phyloP scores from a whole-genome alignment of 2,113 vertebrate species.

The Platysternon megacephalum region DNA sequence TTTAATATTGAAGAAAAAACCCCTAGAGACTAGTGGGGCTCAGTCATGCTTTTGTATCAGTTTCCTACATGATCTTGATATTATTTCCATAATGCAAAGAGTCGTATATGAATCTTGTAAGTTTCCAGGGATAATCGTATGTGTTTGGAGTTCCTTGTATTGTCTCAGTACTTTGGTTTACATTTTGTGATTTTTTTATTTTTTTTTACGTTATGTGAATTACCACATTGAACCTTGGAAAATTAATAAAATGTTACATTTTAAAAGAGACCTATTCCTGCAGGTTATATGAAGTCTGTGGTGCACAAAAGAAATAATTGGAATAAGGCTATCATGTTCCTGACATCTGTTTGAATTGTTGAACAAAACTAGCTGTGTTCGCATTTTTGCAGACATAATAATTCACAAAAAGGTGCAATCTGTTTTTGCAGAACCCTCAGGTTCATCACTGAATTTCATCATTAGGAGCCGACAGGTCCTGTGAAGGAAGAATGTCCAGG shows the following conservation, averaged over 20 bases:
- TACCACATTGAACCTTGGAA: not conserved
- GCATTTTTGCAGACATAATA: constrained; percentile 35
- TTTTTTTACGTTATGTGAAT: constrained; percentile 14
- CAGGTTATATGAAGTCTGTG: not conserved
- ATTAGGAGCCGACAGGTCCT: not conserved
- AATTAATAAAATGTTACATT: constrained; percentile 6
- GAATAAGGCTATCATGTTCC: constrained; percentile 28
- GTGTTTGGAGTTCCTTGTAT: not conserved
- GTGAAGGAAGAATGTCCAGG: not conserved
- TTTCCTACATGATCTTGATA: constrained; percentile 27
- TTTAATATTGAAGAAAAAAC: constrained; percentile 51
- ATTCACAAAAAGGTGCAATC: constrained; percentile 42
- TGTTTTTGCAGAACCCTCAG: constrained; percentile 48
- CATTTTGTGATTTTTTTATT: not conserved
- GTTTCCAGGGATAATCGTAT: not conserved
- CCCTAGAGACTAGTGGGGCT: not conserved
- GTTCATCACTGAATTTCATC: constrained; percentile 57
- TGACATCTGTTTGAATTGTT: constrained; percentile 57
- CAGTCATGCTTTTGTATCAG: constrained; percentile 2
- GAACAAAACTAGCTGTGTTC: constrained; percentile 42
- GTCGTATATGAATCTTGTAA: not conserved
- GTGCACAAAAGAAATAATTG: constrained; percentile 31
- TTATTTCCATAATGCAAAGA: not conserved
- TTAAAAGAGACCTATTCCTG: not conserved
- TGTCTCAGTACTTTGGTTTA: not conserved